Percentiles rank a stretch among this genome's conserved stretches.
Conservation (phyloP, 2,888 invertebrate species). For the Microplitis deprimator region DNA sequence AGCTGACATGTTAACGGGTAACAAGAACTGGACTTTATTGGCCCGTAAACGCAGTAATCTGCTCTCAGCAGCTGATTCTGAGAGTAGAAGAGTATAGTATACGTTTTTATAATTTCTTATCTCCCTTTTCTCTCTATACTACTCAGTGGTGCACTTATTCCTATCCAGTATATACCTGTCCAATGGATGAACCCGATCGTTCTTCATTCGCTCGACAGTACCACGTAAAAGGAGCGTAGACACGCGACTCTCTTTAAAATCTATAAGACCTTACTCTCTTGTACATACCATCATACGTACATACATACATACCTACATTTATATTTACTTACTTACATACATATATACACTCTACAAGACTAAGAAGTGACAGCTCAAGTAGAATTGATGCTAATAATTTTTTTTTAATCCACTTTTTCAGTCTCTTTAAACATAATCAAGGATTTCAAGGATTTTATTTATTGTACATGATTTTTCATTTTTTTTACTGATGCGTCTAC, state of each 20-base stretch:
- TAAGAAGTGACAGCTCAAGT: neutral
- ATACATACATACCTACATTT: neutral
- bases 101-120: neutral
- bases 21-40: conserved; percentile 69
- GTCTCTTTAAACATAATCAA: neutral
- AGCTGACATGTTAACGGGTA: conserved; percentile 68
- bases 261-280: neutral
- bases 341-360: neutral
- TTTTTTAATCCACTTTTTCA: neutral
- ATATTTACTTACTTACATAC: neutral
- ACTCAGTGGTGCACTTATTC: neutral
- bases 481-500: neutral
- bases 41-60: conserved; percentile 66
- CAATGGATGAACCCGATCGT: neutral
- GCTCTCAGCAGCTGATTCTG: conserved; percentile 25
- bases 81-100: neutral
- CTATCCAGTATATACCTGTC: neutral
- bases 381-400: neutral
- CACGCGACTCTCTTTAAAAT: neutral
- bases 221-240: neutral
- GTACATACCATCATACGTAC: neutral
- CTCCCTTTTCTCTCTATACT: neutral
- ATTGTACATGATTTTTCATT: conserved; percentile 7
- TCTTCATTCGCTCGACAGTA: neutral
- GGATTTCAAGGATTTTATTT: conserved; percentile 1